These are phyloP conservation scores for Hoplodrina blanda DNA, from an alignment of 2,888 invertebrate genomes.

Conservation along the genomic window DNA sequence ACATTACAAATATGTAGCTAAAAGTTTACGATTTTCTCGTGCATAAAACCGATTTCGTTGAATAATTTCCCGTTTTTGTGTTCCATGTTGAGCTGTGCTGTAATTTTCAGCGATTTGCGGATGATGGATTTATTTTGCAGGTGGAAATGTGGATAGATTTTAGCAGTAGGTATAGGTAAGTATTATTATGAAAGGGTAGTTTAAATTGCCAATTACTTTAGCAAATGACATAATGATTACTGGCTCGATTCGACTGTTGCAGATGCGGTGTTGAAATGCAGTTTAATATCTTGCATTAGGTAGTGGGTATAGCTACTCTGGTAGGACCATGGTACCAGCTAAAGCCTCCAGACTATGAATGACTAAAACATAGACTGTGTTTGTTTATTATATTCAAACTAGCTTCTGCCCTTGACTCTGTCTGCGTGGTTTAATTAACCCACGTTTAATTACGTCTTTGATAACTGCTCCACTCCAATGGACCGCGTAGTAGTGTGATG, in stretches of 20 bases:
- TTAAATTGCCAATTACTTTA: neutral
- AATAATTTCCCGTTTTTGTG: conserved; percentile 65
- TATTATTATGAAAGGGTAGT: neutral
- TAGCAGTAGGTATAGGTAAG: neutral
- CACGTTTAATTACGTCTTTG: too few relatives aligned
- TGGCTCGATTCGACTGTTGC: too few relatives aligned
- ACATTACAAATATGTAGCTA: conserved; percentile 72
- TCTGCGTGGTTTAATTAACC: too few relatives aligned
- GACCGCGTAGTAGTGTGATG: too few relatives aligned
- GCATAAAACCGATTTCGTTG: conserved; percentile 65
- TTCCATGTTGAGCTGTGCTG: conserved; percentile 18
- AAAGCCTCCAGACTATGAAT: too few relatives aligned
- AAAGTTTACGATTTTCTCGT: conserved; percentile 67
- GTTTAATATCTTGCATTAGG: too few relatives aligned
- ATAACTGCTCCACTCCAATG: too few relatives aligned
- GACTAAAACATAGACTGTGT: too few relatives aligned
- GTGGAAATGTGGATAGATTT: neutral
- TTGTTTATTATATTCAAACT: too few relatives aligned
- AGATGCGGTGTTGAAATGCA: neutral
- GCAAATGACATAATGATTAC: neutral
- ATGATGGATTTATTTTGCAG: conserved; percentile 31
- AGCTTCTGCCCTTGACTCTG: too few relatives aligned
- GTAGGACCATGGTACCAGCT: too few relatives aligned
- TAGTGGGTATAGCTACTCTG: too few relatives aligned
- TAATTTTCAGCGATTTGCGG: conserved; percentile 47